These are phyloP conservation scores for Cataglyphis cursor DNA, from an alignment of 2,888 invertebrate genomes.

Conservation along the genomic window DNA sequence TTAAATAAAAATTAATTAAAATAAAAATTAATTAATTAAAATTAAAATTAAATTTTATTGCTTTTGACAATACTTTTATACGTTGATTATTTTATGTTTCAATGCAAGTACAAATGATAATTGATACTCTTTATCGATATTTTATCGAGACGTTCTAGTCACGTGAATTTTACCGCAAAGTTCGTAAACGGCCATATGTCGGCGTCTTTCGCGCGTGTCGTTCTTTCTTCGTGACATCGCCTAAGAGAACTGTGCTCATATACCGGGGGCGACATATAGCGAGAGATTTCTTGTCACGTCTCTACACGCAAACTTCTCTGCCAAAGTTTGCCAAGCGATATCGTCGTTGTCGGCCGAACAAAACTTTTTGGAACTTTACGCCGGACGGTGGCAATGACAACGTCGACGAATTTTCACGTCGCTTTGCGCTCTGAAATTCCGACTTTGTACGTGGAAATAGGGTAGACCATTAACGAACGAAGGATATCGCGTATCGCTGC, in stretches of 20 bases:
- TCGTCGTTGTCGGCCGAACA: neutral
- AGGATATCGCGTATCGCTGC: neutral
- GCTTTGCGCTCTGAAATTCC: neutral
- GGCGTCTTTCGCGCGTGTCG: constrained; percentile 18
- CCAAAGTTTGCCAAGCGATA: constrained; percentile 32
- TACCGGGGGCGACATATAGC: neutral
- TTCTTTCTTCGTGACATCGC: constrained; percentile 3
- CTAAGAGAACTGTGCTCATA: constrained; percentile 29
- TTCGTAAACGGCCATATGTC: constrained; percentile 39
- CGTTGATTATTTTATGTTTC: neutral
- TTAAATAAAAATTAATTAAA: no score
- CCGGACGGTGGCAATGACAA: neutral
- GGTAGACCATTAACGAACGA: constrained; percentile 4
- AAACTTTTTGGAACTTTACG: constrained; percentile 38
- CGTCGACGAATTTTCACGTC: constrained; percentile 27
- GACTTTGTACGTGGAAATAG: neutral
- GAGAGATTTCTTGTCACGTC: constrained; percentile 43
- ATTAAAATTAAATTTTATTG: no score
- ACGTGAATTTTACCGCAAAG: constrained; percentile 47
- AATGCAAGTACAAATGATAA: neutral
- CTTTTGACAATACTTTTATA: neutral
- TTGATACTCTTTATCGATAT: neutral
- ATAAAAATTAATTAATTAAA: no score
- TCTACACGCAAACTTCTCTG: constrained; percentile 5
- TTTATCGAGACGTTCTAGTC: constrained; percentile 16